phyloP scores from a whole-genome alignment of 2,797 vertebrate species.

The Luscinia megarhynchos region DNA sequence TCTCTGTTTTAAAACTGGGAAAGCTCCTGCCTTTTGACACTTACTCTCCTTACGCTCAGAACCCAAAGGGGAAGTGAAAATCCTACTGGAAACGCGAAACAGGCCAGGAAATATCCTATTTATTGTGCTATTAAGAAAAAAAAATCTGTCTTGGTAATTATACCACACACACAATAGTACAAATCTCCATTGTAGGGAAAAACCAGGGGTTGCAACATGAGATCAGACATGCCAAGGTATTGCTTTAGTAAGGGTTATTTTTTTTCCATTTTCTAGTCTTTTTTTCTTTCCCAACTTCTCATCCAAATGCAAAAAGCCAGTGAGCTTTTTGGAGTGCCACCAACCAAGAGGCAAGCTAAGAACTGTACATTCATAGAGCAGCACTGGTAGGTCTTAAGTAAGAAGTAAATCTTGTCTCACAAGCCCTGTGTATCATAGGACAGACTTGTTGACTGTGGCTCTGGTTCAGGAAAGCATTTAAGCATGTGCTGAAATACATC shows the following conservation, averaged over 20 bases:
- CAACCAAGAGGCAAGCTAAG: conserved; percentile 18
- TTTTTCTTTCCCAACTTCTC: conserved; percentile 29
- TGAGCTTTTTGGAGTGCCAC: conserved; percentile 57
- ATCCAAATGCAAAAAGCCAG: conserved; percentile 54
- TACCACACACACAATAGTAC: conserved; percentile 61
- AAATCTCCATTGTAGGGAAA: conserved; percentile 44
- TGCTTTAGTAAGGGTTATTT: conserved; percentile 15
- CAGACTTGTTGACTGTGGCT: conserved; percentile 42
- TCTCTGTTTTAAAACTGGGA: conserved; percentile 49
- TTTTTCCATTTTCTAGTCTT: conserved; percentile 10
- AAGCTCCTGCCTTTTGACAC: conserved; percentile 62
- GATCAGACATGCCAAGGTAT: conserved; percentile 50
- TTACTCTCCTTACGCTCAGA: conserved; percentile 45
- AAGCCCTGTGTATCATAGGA: background rate
- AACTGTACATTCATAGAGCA: background rate
- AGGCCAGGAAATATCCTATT: conserved; percentile 74
- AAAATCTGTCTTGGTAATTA: conserved; percentile 46
- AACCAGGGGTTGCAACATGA: conserved; percentile 37
- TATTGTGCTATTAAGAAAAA: conserved; percentile 61
- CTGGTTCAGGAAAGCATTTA: conserved; percentile 57
- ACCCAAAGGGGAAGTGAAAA: conserved; percentile 69
- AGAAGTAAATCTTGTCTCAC: conserved; percentile 31
- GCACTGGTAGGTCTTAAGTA: conserved; percentile 6
- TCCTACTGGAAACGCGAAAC: conserved; percentile 39
- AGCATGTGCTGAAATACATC: conserved; percentile 61